These are phyloP conservation scores for Percina caprodes DNA, from an alignment of 2,113 vertebrate species.

Conservation along the genomic window DNA sequence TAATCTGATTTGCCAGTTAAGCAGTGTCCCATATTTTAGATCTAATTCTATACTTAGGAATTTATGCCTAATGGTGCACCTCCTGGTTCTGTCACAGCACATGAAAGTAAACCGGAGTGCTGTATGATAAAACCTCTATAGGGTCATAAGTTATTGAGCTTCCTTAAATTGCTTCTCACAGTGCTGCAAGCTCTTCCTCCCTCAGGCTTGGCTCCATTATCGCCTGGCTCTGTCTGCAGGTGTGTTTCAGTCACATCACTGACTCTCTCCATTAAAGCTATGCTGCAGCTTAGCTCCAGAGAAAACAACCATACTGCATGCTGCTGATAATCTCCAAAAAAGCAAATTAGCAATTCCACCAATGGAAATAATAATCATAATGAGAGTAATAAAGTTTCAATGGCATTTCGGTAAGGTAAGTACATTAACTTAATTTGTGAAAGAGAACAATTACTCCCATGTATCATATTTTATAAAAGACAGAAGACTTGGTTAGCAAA, in stretches of 20 bases:
- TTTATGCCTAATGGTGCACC: slow-evolving; percentile 78
- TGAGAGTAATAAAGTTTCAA: not conserved
- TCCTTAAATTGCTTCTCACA: slow-evolving; percentile 72
- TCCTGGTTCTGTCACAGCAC: slow-evolving; percentile 76
- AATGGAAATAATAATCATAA: not conserved
- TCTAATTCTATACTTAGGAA: slow-evolving; percentile 67
- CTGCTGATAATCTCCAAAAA: slow-evolving; percentile 1
- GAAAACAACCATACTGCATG: slow-evolving; percentile 8
- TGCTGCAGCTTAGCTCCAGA: slow-evolving; percentile 19
- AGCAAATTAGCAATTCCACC: slow-evolving; percentile 1
- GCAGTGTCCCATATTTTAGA: slow-evolving; percentile 58
- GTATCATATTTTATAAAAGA: slow-evolving; percentile 45
- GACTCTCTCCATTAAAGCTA: slow-evolving; percentile 44
- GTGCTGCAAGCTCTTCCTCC: slow-evolving; percentile 63
- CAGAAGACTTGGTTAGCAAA: slow-evolving; percentile 39
- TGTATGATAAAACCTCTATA: slow-evolving; percentile 73
- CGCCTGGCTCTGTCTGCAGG: slow-evolving; percentile 59
- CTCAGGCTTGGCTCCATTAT: slow-evolving; percentile 73
- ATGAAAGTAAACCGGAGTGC: slow-evolving; percentile 73
- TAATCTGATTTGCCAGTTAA: slow-evolving; percentile 64
- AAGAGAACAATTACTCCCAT: slow-evolving; percentile 20
- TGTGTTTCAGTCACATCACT: slow-evolving; percentile 52
- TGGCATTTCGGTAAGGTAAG: not conserved
- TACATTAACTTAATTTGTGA: slow-evolving; percentile 4
- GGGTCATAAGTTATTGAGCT: slow-evolving; percentile 83